phyloP scores from a whole-genome alignment of 1,140 invertebrate species.

The Andricus grossulariae region DNA sequence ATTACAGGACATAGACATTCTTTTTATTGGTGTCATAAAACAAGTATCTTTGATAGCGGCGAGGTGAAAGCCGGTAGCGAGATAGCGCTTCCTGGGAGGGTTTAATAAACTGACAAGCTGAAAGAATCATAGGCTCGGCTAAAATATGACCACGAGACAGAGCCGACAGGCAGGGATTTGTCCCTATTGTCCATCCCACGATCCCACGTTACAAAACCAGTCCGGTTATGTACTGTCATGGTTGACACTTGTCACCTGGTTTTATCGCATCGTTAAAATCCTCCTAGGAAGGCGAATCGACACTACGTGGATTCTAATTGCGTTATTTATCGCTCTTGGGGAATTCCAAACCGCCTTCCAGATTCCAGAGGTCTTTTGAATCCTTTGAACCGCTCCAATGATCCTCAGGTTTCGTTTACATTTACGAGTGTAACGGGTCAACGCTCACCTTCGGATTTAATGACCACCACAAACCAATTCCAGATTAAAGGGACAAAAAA shows the following conservation, averaged over 20 bases:
- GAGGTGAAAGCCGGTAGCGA: conserved; percentile 32
- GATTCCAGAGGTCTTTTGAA: conserved; percentile 10
- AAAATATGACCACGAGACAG: conserved; percentile 67
- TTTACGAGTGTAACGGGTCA: conserved; percentile 25
- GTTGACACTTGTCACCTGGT: conserved; percentile 71
- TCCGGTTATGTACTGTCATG: conserved; percentile 48
- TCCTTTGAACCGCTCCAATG: conserved; percentile 12
- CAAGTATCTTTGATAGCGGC: conserved; percentile 19
- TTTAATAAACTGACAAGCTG: conserved; percentile 49
- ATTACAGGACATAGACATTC: conserved; percentile 24
- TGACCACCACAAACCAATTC: neutral
- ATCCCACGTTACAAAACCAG: conserved; percentile 47
- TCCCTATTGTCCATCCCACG: conserved; percentile 47
- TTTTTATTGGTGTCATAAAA: conserved; percentile 25
- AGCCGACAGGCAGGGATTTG: conserved; percentile 50
- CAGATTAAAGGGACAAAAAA: too few relatives aligned
- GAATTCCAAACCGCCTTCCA: conserved; percentile 56
- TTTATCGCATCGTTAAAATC: conserved; percentile 72
- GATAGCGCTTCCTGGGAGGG: conserved; percentile 33
- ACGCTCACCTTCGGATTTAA: neutral
- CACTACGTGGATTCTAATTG: conserved; percentile 65
- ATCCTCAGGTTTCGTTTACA: neutral
- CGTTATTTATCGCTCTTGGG: conserved; percentile 64
- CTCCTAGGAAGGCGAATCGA: conserved; percentile 59
- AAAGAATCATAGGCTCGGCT: conserved; percentile 46